Percentiles rank a stretch among this genome's conserved stretches.
Conservation (phyloP, 2,888 invertebrate genomes). For the Dynastes hyllus region DNA sequence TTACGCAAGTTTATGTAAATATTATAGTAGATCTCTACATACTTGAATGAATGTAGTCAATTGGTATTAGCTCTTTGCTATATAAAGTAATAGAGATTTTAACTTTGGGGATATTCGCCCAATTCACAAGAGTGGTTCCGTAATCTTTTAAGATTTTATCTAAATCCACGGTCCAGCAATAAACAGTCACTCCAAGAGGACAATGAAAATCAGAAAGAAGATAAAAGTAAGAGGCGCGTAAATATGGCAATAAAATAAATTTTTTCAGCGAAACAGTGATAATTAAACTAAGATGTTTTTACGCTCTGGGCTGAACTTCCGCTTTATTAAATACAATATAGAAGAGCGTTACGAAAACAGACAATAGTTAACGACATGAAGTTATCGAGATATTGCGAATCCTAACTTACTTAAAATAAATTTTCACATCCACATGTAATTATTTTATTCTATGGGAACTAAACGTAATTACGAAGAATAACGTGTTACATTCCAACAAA, state of each 20-base stretch:
- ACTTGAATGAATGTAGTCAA: too few relatives aligned
- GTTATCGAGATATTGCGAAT: too few relatives aligned
- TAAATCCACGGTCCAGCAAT: conserved; percentile 35
- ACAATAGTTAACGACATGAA: too few relatives aligned
- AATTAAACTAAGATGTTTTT: conserved; percentile 36
- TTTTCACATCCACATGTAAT: too few relatives aligned
- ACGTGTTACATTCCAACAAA: too few relatives aligned
- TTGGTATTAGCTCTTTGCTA: too few relatives aligned
- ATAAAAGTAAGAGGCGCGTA: conserved; percentile 32
- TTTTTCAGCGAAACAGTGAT: conserved; percentile 2
- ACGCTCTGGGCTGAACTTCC: conserved; percentile 20
- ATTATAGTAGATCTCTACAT: too few relatives aligned
- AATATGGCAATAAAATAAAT: conserved; percentile 22
- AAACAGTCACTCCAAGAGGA: conserved; percentile 25
- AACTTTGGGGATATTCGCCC: conserved; percentile 4
- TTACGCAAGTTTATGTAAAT: too few relatives aligned
- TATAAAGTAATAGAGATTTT: not conserved
- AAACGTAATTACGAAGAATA: too few relatives aligned
- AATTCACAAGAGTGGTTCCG: conserved; percentile 15
- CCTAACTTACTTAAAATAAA: too few relatives aligned
- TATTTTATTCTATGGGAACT: too few relatives aligned
- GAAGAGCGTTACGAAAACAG: too few relatives aligned
- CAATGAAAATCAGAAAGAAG: conserved; percentile 27
- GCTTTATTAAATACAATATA: conserved; percentile 23
- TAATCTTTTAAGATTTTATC: conserved; percentile 37